These are phyloP conservation scores for Poeciliopsis turrubarensis DNA, from an alignment of 2,113 vertebrate genomes.

Conservation along the genomic window DNA sequence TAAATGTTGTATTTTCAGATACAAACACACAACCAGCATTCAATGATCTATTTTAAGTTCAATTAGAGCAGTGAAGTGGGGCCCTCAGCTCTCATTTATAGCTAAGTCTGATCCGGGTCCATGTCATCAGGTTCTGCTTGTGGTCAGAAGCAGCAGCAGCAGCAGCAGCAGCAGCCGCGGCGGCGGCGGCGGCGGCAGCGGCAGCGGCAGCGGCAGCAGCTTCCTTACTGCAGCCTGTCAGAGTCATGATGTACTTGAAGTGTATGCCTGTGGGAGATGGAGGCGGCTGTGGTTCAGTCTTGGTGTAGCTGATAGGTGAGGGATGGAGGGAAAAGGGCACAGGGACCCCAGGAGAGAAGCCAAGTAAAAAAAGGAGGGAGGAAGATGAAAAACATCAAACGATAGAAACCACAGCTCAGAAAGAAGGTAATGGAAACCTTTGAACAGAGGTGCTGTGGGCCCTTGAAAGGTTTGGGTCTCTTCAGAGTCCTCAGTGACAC, in stretches of 20 bases:
- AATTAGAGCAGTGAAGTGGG: neutral
- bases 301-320: constrained; percentile 34
- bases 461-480: constrained; percentile 52
- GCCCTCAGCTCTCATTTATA: neutral
- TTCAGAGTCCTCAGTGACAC: constrained; percentile 47
- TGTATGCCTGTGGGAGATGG: constrained; percentile 50
- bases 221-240: constrained; percentile 39
- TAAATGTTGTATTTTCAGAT: neutral
- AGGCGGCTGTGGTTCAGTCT: constrained; percentile 45
- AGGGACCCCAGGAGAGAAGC: constrained; percentile 45
- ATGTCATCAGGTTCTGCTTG: constrained; percentile 25
- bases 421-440: constrained; percentile 55
- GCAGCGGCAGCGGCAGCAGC: constrained; percentile 25
- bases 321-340: constrained; percentile 36
- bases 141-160: constrained; percentile 28
- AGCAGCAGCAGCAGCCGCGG: constrained; percentile 15
- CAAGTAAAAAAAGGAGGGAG: constrained; percentile 28
- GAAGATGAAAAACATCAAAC: constrained; percentile 55
- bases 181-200: constrained; percentile 20
- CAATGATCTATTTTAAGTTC: neutral
- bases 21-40: neutral
- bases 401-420: constrained; percentile 44
- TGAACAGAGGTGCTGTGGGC: constrained; percentile 38
- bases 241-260: constrained; percentile 43
- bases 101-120: constrained; percentile 22